These are phyloP conservation scores for Aspidapion aeneum DNA, from an alignment of 2,888 invertebrate genomes.

Conservation along the genomic window DNA sequence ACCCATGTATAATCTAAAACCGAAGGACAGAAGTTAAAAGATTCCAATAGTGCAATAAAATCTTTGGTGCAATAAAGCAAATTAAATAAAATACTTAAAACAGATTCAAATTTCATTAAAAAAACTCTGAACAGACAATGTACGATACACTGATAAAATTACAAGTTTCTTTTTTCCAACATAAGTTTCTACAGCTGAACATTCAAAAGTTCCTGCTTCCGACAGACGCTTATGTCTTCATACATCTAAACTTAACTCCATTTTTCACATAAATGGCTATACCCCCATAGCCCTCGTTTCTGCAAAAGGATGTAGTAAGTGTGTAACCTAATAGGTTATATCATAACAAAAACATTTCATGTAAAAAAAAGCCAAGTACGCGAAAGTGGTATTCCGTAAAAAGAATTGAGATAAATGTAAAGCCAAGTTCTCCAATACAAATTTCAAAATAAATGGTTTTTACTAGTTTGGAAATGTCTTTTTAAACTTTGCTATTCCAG, in stretches of 20 bases:
- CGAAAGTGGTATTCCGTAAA: too few relatives aligned
- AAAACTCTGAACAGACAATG: background rate
- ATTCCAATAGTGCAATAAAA: background rate
- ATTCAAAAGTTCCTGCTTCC: background rate
- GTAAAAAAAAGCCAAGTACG: too few relatives aligned
- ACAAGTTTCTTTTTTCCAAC: background rate
- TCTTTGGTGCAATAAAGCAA: background rate
- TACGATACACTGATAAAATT: background rate
- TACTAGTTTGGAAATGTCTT: too few relatives aligned
- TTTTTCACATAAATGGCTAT: background rate
- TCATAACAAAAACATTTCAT: too few relatives aligned
- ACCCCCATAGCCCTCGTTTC: background rate
- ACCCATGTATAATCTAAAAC: background rate
- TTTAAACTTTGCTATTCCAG: too few relatives aligned
- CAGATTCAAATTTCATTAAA: background rate
- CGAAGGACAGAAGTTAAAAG: background rate
- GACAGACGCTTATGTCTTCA: background rate
- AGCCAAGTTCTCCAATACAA: too few relatives aligned
- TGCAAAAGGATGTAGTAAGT: background rate
- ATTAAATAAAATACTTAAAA: background rate
- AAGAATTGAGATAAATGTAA: too few relatives aligned
- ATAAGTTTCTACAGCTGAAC: background rate
- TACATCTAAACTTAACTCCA: background rate
- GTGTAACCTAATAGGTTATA: too few relatives aligned
- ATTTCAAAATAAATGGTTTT: too few relatives aligned